These are phyloP conservation scores for Anthoscopus minutus DNA, from an alignment of 2,113 vertebrate species.

Conservation along the genomic window DNA sequence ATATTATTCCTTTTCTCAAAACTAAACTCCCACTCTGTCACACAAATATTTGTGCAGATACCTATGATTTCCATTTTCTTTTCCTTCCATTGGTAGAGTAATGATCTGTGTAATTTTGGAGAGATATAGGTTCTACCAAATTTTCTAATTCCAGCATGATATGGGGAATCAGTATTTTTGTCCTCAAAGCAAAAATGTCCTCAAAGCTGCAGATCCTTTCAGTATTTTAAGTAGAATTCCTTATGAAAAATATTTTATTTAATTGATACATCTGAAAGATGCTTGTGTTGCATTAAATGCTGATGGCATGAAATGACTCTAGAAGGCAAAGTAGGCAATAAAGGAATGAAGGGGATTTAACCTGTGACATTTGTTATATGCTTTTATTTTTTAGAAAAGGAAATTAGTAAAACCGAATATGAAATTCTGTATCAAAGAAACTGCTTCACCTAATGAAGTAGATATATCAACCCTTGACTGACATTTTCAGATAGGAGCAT, in stretches of 20 bases:
- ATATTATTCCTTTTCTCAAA: background rate
- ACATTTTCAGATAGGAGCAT: background rate
- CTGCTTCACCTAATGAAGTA: background rate
- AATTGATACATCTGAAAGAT: background rate
- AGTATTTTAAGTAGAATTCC: background rate
- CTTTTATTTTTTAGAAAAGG: background rate
- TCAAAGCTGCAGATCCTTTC: background rate
- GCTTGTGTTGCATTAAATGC: background rate
- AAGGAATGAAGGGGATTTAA: background rate
- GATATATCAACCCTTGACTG: background rate
- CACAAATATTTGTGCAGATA: background rate
- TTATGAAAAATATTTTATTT: background rate
- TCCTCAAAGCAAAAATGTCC: too few species aligned
- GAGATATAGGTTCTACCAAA: background rate
- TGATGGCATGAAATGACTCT: background rate
- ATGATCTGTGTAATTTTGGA: background rate
- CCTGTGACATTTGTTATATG: background rate
- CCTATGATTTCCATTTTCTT: background rate
- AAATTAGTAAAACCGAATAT: background rate
- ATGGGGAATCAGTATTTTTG: background rate
- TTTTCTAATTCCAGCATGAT: background rate
- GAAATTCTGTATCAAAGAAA: background rate
- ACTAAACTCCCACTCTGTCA: background rate
- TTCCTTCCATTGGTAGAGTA: background rate
- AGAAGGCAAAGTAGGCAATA: background rate